These are phyloP conservation scores for Silurus asotus DNA, from an alignment of 2,113 vertebrate species.

Conservation along the genomic window DNA sequence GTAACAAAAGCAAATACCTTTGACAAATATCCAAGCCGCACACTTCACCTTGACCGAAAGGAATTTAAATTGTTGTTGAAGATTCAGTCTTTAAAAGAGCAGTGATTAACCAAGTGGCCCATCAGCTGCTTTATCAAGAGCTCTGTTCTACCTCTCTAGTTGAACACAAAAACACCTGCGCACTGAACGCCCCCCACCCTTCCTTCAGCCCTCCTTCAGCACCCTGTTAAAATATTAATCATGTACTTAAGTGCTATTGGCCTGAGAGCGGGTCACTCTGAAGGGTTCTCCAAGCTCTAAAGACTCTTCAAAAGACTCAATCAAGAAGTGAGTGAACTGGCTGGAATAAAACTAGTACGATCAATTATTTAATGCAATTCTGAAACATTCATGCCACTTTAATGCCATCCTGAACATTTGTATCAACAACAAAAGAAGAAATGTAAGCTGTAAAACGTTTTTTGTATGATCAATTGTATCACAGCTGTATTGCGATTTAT, in stretches of 20 bases:
- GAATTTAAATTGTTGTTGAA: slow-evolving; percentile 31
- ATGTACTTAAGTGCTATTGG: slow-evolving; percentile 82
- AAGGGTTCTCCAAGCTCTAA: slow-evolving; percentile 76
- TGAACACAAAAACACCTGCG: slow-evolving; percentile 49
- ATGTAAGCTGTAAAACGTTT: background rate
- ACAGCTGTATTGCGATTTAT: background rate
- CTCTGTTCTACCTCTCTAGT: slow-evolving; percentile 42
- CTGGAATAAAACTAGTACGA: slow-evolving; percentile 66
- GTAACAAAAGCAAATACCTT: background rate
- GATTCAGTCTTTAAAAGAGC: slow-evolving; percentile 38
- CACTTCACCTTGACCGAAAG: background rate
- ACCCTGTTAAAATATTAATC: slow-evolving; percentile 80
- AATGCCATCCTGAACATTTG: slow-evolving; percentile 64
- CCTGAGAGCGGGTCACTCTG: slow-evolving; percentile 78
- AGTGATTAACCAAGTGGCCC: slow-evolving; percentile 49
- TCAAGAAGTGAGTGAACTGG: slow-evolving; percentile 63
- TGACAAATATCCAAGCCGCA: background rate
- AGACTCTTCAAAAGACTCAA: slow-evolving; percentile 74
- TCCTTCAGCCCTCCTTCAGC: slow-evolving; percentile 48
- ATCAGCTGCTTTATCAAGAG: slow-evolving; percentile 42
- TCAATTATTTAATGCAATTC: slow-evolving; percentile 72
- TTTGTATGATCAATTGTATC: background rate
- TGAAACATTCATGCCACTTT: slow-evolving; percentile 75
- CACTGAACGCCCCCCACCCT: slow-evolving; percentile 55
- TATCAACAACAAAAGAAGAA: slow-evolving; percentile 55